Evolutionary conservation across 2,797 vertebrate species (phyloP), one percentile per base, ranked within the genome.

Genomic region (Psittacula derbiana): DNA sequence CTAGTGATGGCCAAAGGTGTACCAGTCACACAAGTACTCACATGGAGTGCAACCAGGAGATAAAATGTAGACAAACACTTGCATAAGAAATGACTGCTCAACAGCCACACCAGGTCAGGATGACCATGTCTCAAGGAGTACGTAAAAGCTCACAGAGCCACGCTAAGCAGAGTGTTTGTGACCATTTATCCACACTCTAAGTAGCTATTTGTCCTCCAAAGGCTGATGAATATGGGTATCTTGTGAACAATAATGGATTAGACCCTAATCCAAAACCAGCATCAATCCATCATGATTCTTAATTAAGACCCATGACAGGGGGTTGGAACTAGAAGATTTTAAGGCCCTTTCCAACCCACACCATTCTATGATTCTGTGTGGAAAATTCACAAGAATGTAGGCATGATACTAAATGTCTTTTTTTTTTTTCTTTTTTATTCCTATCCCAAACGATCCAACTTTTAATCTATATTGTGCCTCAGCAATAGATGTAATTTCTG

Each of bases 1-100:
- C 92, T 94, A 92, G 87, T 53, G 87, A 88, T 40, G 36, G 44
- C 33, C 70, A 84, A 73, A 69, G 79, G 60, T 31, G 69, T 55
- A 90, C 80, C 85, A 83, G 11, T 12, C 80, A 69, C 21, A 8
- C 16, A 46, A 61, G 14, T 6, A 38, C 11, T 66, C 0, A 0
- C 12, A 75, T 60, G 14, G 49, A 43, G 30, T 3, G 19, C 13
- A 79, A 53, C 25, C 66, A 50, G 8, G 6, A 72, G 30, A 16
- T 8, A 86, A 62, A 65, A 66, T 1, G 10, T 2, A 73, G 30
- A 66, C 9, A 67, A 90, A 21, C 6, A 36, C 20, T 23, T 41
- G 36, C 7, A 14, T 28, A 61, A 67, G 40, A 30, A 31, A 73
- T 3, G 18, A 16, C 12, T 12, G 52, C 40, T 88, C 47, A 64